Evolutionary conservation across 2,888 invertebrate genomes (phyloP).

Genomic region (Pseudanteris insignis): DNA sequence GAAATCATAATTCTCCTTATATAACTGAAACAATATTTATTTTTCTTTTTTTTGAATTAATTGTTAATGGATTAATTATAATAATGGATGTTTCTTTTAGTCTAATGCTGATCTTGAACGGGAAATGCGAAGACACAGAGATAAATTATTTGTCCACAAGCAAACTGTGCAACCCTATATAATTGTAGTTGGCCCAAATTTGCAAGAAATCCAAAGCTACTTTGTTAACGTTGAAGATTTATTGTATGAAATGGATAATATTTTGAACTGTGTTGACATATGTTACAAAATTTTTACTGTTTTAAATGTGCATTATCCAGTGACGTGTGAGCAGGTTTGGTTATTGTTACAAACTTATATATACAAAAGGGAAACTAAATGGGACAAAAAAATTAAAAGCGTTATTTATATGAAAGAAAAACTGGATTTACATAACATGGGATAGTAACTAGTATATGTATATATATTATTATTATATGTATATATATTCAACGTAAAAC

Average conservation of each 20-base stretch:
- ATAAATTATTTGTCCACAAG: no score
- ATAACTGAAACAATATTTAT: no score
- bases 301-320: constrained; percentile 17
- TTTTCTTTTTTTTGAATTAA: no score
- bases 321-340: constrained; percentile 23
- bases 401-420: constrained; percentile 11
- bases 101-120: constrained; percentile 18
- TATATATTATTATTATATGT: no score
- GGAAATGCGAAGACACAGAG: no score
- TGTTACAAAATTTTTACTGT: constrained; percentile 22
- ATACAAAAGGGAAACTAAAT: constrained; percentile 6
- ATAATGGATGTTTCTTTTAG: constrained; percentile 5
- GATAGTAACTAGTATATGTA: no score
- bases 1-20: no score
- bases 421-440: no score
- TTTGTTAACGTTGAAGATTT: constrained; percentile 14
- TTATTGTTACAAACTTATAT: constrained; percentile 16
- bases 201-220: constrained; percentile 3
- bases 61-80: no score
- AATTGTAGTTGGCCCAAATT: constrained; percentile 12
- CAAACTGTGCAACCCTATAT: constrained; percentile 28
- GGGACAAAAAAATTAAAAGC: constrained; percentile 18
- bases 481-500: no score
- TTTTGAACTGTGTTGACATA: constrained; percentile 10
- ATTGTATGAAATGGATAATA: constrained; percentile 21